phyloP scores from a whole-genome alignment of 2,797 vertebrate species.

The Muscicapa striata region DNA sequence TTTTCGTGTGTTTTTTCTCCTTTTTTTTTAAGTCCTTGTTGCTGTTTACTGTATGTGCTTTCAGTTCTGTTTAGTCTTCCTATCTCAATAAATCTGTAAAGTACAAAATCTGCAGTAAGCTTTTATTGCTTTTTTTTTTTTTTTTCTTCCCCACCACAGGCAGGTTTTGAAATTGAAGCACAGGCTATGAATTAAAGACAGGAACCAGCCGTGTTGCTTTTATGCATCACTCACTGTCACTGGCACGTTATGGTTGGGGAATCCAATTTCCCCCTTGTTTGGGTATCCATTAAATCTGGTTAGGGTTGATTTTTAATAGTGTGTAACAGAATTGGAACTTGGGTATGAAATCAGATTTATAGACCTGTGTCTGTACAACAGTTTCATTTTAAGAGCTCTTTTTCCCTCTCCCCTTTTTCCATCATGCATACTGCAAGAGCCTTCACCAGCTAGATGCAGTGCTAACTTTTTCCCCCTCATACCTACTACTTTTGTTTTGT shows the following conservation, averaged over 20 bases:
- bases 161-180: conserved; percentile 68
- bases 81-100: conserved; percentile 25
- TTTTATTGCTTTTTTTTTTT: neutral
- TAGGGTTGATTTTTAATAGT: conserved; percentile 65
- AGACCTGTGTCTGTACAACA: conserved; percentile 1
- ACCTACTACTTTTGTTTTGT: neutral
- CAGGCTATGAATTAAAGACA: conserved; percentile 29
- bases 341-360: conserved; percentile 64
- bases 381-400: neutral
- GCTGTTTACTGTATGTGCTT: neutral
- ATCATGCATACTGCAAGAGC: neutral
- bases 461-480: neutral
- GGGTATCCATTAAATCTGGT: conserved; percentile 67
- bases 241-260: conserved; percentile 52
- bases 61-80: neutral
- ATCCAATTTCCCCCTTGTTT: conserved; percentile 74
- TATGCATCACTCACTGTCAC: conserved; percentile 46
- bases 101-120: conserved; percentile 16
- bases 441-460: neutral
- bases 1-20: too few species aligned
- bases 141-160: neutral
- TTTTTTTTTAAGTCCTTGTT: neutral
- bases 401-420: rapidly evolving
- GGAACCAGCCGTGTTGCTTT: conserved; percentile 51
- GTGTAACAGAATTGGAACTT: conserved; percentile 60